Evolutionary conservation across 2,888 invertebrate genomes (phyloP), one percentile per base, ranked within the genome.

Genomic region (Apeira syringaria): DNA sequence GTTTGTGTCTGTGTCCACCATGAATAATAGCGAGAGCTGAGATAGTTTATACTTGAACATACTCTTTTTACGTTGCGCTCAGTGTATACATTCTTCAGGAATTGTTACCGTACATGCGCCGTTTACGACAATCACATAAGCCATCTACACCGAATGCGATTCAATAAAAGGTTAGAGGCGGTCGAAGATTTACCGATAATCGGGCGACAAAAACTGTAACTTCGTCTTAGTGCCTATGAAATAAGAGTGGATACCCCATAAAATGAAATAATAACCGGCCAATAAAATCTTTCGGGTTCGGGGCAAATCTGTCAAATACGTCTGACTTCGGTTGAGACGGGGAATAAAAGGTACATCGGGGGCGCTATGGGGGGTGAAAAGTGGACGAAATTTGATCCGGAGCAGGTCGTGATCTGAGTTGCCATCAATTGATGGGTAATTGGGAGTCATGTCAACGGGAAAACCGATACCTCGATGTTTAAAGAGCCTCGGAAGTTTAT

Each of bases 261-360:
- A 89, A 87, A 87, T 87, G 80, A 87, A 88, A 87, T 87, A 87
- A 87, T 88, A 89, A 86, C 79, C 76, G 81, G 78, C 78, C 85
- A 84, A 87, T 87, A 87, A 87, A 88, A 86, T 80, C 75, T 74
- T 71, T 77, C 69, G 67, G 69, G 67, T 69, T 72, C 64, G 71
- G 74, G 67, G 68, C 63, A 73, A 80, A 85, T 84, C 83, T 86
- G 85, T 87, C 88, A 86, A 81, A 84, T 77, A 74, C 68, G 76
- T 75, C 74, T 72, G 71, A 61, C 59, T 56, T 56, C 58, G 53
- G 59, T 56, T 56, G 59, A 53, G 50, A 48, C 56, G 59, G 59
- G 61, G 58, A 64, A 66, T 60, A 64, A 64, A 63, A 68, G 63
- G 56, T 67, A 75, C 70, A 74, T 60, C 58, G 56, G 58, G 59